Percentiles rank a stretch among this genome's conserved stretches.
phyloP scores from a whole-genome alignment of 1,140 invertebrate genomes.

The Drosophila grimshawi region DNA sequence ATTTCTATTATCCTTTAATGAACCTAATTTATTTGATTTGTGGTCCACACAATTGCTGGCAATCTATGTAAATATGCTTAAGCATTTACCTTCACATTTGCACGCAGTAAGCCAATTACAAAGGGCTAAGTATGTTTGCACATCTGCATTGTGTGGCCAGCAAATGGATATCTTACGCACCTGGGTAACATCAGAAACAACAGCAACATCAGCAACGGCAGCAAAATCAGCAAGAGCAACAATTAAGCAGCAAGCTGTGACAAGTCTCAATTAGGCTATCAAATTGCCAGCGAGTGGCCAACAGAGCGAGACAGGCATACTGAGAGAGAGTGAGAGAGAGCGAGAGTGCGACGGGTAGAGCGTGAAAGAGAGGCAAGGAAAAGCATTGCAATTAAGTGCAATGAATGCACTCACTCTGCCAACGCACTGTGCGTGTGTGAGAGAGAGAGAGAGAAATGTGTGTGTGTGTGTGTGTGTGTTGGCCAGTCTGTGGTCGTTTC shows the following conservation, averaged over 20 bases:
- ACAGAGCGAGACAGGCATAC: conserved; percentile 5
- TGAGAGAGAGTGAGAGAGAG: conserved; percentile 14
- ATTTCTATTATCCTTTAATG: conserved; percentile 44
- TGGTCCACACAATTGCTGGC: conserved; percentile 7
- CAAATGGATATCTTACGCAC: conserved; percentile 55
- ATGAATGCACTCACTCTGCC: conserved; percentile 52
- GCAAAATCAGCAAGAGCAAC: conserved; percentile 43
- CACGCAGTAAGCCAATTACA: not conserved
- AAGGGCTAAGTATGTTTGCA: not conserved
- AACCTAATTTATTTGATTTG: conserved; percentile 54
- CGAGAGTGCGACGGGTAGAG: conserved; percentile 8
- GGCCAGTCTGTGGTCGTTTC: conserved; percentile 39
- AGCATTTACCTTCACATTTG: not conserved
- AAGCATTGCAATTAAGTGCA: conserved; percentile 64
- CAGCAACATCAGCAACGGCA: conserved; percentile 11
- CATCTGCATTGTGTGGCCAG: conserved; percentile 30
- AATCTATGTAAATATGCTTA: not conserved
- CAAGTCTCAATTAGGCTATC: conserved; percentile 82
- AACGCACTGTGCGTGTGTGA: conserved; percentile 15
- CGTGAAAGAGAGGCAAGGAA: conserved; percentile 26
- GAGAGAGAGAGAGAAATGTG: not conserved
- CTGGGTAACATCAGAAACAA: conserved; percentile 28
- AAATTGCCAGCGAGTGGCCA: conserved; percentile 47
- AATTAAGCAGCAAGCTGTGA: conserved; percentile 69
- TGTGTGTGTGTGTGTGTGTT: conserved; percentile 11